A percentile compares a stretch with the other conserved stretches of the same genome.
Evolutionary conservation across 2,113 vertebrate genomes (phyloP).

Genomic region (Cyprinus carpio): DNA sequence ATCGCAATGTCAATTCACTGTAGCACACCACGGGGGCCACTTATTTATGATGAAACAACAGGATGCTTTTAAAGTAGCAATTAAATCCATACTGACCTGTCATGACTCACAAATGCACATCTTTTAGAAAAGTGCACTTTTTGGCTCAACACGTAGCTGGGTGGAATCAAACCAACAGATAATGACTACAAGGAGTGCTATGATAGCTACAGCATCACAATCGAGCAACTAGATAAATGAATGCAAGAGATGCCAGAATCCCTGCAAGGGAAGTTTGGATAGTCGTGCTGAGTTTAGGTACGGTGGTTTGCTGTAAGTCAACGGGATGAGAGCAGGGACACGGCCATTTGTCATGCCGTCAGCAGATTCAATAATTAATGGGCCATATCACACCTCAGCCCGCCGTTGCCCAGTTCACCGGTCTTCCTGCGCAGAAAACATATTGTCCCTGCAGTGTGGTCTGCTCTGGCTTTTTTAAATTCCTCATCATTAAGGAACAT

Average conservation of each 20-base stretch:
- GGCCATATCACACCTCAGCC: slow-evolving; percentile 71
- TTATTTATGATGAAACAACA: slow-evolving; percentile 58
- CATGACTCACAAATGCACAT: slow-evolving; percentile 33
- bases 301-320: slow-evolving; percentile 72
- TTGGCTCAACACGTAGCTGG: slow-evolving; percentile 33
- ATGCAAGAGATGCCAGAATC: slow-evolving; percentile 24
- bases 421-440: slow-evolving; percentile 61
- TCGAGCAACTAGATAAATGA: slow-evolving; percentile 14
- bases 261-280: slow-evolving; percentile 57
- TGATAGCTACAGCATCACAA: background rate
- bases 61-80: slow-evolving; percentile 51
- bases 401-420: slow-evolving; percentile 54
- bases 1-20: too few relatives aligned
- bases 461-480: slow-evolving; percentile 63
- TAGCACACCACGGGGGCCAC: slow-evolving; percentile 49
- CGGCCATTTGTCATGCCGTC: slow-evolving; percentile 76
- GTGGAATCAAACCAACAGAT: slow-evolving; percentile 42
- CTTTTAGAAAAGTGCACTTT: slow-evolving; percentile 25
- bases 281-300: slow-evolving; percentile 68
- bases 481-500: slow-evolving; percentile 74
- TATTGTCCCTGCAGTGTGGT: slow-evolving; percentile 64
- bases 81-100: slow-evolving; percentile 57
- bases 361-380: slow-evolving; percentile 80
- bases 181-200: background rate
- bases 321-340: slow-evolving; percentile 69